Evolutionary conservation across 1,140 invertebrate species (phyloP), one percentile per base, ranked within the genome.

Genomic region (Orius insidiosus): DNA sequence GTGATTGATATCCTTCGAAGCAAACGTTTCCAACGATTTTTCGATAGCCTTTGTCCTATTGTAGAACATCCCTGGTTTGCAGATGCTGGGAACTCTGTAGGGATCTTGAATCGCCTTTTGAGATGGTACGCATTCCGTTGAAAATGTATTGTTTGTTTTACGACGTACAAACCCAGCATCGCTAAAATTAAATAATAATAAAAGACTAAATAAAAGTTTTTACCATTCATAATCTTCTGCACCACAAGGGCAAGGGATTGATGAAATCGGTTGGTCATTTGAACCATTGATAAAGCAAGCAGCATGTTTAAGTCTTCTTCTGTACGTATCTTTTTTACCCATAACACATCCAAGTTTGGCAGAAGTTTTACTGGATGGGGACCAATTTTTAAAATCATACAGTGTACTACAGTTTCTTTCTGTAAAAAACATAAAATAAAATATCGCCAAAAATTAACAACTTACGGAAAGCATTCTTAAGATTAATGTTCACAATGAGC

Each of bases 361-460:
- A 10, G 61, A 62, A 1, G 60, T 50, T 65, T 68, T 9, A 52
- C 72, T 73, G 1, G 65, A 64, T 0, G 85, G 85, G 3, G 78
- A 80, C 88, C 88, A 93, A 49, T 70, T 68, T 61, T 92, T 92
- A 60, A 87, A 94, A 62, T 93, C 87, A 9, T 79, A 73, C 24
- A 24, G 7, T 4, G 65, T 45, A 0, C 62, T 74, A 55, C 85
- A 88, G 24, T 71, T 68, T 8, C 69, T 62, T 2, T 64, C 61
- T 67, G n/a, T n/a, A 52, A 51, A 40, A 41, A 48, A 47, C 3
- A 24, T 24, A 4, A 24, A 24, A 4, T 24, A 24, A 24, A 24
- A 24, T 7, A 4, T 24, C n/a, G n/a, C 24, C 24, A 24, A 24
- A 24, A 24, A 24, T 3, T 4, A 24, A 24, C 37, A 38, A 54